Conservation (phyloP, 2,797 vertebrate species). For the Crocidura indochinensis region DNA sequence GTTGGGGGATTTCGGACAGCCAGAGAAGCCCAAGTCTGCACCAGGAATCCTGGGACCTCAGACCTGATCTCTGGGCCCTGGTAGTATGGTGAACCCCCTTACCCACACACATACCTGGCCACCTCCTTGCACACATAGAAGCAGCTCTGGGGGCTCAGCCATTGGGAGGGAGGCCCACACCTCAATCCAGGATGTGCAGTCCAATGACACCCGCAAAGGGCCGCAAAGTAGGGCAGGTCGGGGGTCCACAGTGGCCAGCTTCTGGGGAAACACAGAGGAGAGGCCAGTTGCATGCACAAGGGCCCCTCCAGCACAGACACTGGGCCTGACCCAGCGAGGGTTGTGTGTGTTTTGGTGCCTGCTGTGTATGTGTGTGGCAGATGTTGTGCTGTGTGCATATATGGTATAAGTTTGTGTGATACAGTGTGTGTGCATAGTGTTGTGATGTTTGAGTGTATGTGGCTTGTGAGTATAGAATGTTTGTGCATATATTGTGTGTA, state of each 20-base stretch:
- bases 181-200: conserved; percentile 94
- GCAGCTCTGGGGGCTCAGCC: conserved; percentile 93
- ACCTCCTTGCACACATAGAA: conserved; percentile 92
- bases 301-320: too few species aligned
- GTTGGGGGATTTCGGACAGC: too few species aligned
- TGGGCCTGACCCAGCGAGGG: background rate
- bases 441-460: too few species aligned
- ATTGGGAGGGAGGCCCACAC: conserved; percentile 93
- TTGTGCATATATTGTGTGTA: too few species aligned
- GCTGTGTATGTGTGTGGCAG: background rate
- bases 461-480: too few species aligned
- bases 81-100: background rate
- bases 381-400: background rate
- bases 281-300: background rate
- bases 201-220: conserved; percentile 93
- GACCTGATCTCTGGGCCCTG: background rate
- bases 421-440: too few species aligned
- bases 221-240: conserved; percentile 93
- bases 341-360: too few species aligned
- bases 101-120: conserved; percentile 90
- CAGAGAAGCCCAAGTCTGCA: background rate
- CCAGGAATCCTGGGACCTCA: background rate
- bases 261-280: conserved; percentile 87
- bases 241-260: conserved; percentile 89
- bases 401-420: background rate